Percentiles rank a stretch among this genome's conserved stretches.
Evolutionary conservation across 2,888 invertebrate species (phyloP).

Genomic region (Napeogenes sylphis): DNA sequence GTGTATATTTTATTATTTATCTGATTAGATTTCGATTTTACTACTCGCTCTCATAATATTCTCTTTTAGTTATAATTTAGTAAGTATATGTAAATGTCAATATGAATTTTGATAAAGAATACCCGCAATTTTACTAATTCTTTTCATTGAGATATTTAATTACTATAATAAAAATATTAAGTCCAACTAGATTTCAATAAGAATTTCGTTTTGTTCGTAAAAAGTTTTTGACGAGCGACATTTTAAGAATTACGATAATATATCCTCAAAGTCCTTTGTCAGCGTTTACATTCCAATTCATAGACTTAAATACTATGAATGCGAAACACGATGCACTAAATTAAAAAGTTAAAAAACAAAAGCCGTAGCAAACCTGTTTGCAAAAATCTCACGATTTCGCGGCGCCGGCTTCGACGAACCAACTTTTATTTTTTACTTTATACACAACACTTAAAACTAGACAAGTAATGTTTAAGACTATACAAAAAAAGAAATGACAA

Average conservation of each 20-base stretch:
- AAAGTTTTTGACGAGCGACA: neutral
- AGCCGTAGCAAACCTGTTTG: constrained; percentile 49
- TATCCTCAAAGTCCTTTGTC: constrained; percentile 1
- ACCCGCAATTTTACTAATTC: no score
- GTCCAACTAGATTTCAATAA: neutral
- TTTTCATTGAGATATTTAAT: no score
- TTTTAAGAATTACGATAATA: neutral
- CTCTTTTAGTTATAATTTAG: no score
- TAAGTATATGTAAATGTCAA: no score
- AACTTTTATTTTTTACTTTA: constrained; percentile 44
- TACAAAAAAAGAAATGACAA: constrained; percentile 18
- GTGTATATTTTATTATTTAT: no score
- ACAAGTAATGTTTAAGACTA: constrained; percentile 13
- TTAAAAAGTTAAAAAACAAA: constrained; percentile 46
- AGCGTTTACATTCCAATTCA: constrained; percentile 1
- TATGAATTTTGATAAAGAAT: no score
- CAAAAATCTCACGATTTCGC: constrained; percentile 62
- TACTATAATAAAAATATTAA: no score
- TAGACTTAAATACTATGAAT: constrained; percentile 16
- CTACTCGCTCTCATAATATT: no score
- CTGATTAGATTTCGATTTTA: no score
- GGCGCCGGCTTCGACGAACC: constrained; percentile 45
- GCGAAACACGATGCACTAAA: constrained; percentile 37
- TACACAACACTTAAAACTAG: constrained; percentile 22
- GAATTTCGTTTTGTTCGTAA: neutral